Evolutionary conservation across 1,140 invertebrate species (phyloP), one percentile per base, ranked within the genome.

Genomic region (Drosophila sturtevanti): DNA sequence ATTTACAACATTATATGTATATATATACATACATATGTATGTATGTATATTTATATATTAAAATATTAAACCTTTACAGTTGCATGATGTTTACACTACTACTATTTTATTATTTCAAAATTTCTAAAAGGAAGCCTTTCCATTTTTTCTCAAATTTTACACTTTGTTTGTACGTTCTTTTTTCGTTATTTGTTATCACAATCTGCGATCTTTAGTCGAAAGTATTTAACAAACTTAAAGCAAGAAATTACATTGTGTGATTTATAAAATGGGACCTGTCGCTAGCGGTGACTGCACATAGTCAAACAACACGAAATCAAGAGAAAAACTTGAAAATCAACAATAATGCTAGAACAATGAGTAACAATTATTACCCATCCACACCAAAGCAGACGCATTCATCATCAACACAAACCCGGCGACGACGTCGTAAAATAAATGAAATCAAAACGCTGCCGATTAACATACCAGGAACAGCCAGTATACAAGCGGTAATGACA

Each of bases 221-320:
- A n/a, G 4, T 5, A 60, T 38, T 41, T n/a, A 16, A 21, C 9
- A 60, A 60, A 16, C 7, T 56, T 22, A 21, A 35, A 38, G 9
- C 11, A n/a, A 60, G 21, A 60, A 38, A 12, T 18, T 18, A 41
- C 21, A 38, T 22, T 60, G n/a, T 38, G 35, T 10, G 59, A 24
- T 21, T 38, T 41, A 4, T 52, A 86, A 82, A 69, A 86, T 86
- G 82, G 82, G 52, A 65, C 10, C 35, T 52, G 51, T 59, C 18
- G 34, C 58, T 63, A 6, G 27, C 27, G 27, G 27, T 31, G 54
- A 78, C 55, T 74, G 81, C 81, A 78, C 67, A 62, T 78, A 44
- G 41, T 10, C 18, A 48, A 48, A 48, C 41, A 21, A 48, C 41
- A 48, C 16, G 21, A 16, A 18, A 48, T 21, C 38, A 12, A 44